Conservation (phyloP, 2,797 vertebrate genomes). For the Ispidina picta region DNA sequence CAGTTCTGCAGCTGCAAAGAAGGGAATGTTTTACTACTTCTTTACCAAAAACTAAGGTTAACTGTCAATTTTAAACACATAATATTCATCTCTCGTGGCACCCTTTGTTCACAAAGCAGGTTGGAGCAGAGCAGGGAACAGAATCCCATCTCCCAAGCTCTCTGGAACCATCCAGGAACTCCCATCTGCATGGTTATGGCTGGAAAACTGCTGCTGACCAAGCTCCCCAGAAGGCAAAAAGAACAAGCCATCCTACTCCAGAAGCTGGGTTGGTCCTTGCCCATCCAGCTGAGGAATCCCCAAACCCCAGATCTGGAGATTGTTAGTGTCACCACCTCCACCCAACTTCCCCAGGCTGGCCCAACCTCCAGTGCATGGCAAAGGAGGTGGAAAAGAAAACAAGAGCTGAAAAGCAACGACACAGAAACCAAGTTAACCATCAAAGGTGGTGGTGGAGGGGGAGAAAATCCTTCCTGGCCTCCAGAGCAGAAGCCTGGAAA, state of each 20-base stretch:
- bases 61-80: background rate
- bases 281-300: background rate
- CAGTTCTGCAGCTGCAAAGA: background rate
- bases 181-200: background rate
- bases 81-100: background rate
- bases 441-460: background rate
- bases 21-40: background rate
- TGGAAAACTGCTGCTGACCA: background rate
- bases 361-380: background rate
- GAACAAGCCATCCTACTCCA: background rate
- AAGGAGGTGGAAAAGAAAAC: conserved; percentile 59
- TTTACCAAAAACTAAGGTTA: background rate
- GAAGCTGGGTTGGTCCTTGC: background rate
- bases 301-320: background rate
- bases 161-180: background rate
- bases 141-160: background rate
- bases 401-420: conserved; percentile 32
- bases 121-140: background rate
- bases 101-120: background rate
- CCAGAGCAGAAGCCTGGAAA: conserved; percentile 30
- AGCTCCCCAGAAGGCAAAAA: background rate
- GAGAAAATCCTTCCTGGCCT: background rate
- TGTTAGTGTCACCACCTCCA: background rate
- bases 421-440: conserved; percentile 53
- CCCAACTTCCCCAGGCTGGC: background rate